These are phyloP conservation scores for Rhabdophis nuchalis DNA, from an alignment of 2,797 vertebrate genomes.

Conservation along the genomic window DNA sequence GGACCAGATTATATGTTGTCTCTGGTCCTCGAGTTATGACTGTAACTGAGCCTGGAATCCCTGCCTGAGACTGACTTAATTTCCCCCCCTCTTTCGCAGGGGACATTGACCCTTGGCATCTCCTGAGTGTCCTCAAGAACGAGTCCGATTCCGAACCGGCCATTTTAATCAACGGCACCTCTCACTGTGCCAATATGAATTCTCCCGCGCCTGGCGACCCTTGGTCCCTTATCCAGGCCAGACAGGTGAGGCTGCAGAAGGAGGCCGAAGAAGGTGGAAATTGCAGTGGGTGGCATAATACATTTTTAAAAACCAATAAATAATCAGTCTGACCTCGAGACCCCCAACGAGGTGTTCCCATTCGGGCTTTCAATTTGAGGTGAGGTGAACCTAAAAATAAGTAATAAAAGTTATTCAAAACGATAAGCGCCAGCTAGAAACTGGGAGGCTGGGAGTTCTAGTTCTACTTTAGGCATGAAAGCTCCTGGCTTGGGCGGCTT, in stretches of 20 bases:
- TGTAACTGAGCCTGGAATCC: too few species aligned
- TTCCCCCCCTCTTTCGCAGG: slow-evolving; percentile 45
- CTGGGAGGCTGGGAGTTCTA: neutral
- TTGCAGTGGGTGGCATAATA: too few species aligned
- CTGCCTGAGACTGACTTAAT: neutral
- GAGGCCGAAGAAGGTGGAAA: too few species aligned
- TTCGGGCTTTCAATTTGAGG: neutral
- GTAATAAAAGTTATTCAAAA: neutral
- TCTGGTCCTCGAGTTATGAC: too few species aligned
- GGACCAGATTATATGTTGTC: too few species aligned
- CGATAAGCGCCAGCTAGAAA: neutral
- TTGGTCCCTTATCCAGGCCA: slow-evolving; percentile 71
- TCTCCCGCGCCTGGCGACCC: slow-evolving; percentile 60
- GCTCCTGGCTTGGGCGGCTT: too few species aligned
- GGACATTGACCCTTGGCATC: slow-evolving; percentile 82
- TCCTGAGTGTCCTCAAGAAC: slow-evolving; percentile 73
- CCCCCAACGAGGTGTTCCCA: too few species aligned
- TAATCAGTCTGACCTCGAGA: neutral
- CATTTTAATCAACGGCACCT: slow-evolving; percentile 74
- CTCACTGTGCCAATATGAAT: slow-evolving; percentile 83
- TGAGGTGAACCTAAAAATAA: neutral
- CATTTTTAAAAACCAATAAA: neutral
- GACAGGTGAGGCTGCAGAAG: slow-evolving; percentile 64
- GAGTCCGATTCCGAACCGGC: slow-evolving; percentile 50
- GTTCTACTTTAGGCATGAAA: neutral